Percentiles rank a stretch among this genome's conserved stretches.
These are phyloP conservation scores for Anodontia alba DNA, from an alignment of 2,888 invertebrate species.

Conservation along the genomic window DNA sequence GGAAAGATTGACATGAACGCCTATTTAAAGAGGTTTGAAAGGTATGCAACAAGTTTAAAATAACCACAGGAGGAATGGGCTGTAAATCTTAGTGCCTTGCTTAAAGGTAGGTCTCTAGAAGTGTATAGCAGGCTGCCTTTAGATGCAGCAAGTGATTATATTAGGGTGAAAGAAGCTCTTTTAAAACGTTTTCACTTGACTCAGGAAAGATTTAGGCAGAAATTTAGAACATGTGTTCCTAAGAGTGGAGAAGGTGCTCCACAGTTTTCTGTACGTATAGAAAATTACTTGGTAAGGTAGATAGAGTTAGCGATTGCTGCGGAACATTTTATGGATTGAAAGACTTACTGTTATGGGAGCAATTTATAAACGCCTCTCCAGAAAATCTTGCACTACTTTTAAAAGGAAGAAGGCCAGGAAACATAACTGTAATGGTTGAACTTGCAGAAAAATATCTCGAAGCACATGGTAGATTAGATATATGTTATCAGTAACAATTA, in stretches of 20 bases:
- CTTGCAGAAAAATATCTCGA: slow-evolving; percentile 37
- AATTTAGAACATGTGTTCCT: slow-evolving; percentile 13
- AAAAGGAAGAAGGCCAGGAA: slow-evolving; percentile 15
- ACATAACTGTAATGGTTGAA: slow-evolving; percentile 18
- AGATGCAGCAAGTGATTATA: too few species aligned
- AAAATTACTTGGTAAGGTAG: slow-evolving; percentile 18
- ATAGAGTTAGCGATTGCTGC: not conserved
- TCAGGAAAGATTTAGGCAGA: slow-evolving; percentile 1
- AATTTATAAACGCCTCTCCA: slow-evolving; percentile 19
- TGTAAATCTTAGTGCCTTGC: too few species aligned
- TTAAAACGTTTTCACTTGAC: too few species aligned
- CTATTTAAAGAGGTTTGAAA: too few species aligned
- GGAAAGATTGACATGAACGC: too few species aligned
- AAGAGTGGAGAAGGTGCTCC: not conserved
- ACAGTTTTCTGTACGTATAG: slow-evolving; percentile 24
- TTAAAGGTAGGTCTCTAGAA: too few species aligned
- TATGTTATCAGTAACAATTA: not conserved
- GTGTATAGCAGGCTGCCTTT: too few species aligned
- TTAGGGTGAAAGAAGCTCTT: too few species aligned
- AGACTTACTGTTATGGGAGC: slow-evolving; percentile 22
- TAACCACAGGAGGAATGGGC: too few species aligned
- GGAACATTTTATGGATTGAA: slow-evolving; percentile 1
- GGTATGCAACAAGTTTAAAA: too few species aligned
- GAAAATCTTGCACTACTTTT: slow-evolving; percentile 3
- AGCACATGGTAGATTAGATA: slow-evolving; percentile 14